Evolutionary conservation across 2,113 vertebrate genomes (phyloP), one percentile per base, ranked within the genome.

Genomic region (Megaceryle maxima): DNA sequence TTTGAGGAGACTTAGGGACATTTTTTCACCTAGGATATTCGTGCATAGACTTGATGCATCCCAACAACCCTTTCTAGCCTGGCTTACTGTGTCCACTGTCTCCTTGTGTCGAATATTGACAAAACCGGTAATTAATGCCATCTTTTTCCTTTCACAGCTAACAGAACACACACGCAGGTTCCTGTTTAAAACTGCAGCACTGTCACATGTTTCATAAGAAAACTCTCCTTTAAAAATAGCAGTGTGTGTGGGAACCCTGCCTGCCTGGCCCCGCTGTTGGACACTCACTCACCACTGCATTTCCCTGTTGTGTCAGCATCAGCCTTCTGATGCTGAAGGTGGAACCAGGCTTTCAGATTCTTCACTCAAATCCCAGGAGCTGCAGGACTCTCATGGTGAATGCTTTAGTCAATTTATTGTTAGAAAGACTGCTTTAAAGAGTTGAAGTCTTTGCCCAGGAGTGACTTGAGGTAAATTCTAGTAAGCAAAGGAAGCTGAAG

Each of bases 171-270:
- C 33, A 28, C 21, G 59, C 53, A 91, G 13, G 8, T 64, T 79
- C 82, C 78, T 57, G 24, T 43, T 66, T 9, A 33, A 90, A 69
- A 10, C 67, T 80, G 50, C 90, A 85, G 67, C 79, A 35, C 73
- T 5, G 37, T 90, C 74, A 43, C 63, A 15, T 9, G 75, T 88
- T 92, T 90, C 41, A 37, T 56, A 79, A 89, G 66, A 62, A 53
- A 85, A 24, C 70, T 39, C 91, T 83, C 62, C 82, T 83, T 90
- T 81, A 92, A 95, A 96, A 96, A 90, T 85, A 96, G 94, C 86
- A 46, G 31, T 0, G 16, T 31, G 75, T 55, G 59, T 92, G 92
- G 75, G 90, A 96, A 41, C 55, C 7, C 67, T 77, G 92, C 92
- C 90, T 63, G 73, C 85, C 76, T 44, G 72, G 37, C 76, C 31